Conservation (phyloP, 2,888 invertebrate species). For the Drosophila neonasuta region DNA sequence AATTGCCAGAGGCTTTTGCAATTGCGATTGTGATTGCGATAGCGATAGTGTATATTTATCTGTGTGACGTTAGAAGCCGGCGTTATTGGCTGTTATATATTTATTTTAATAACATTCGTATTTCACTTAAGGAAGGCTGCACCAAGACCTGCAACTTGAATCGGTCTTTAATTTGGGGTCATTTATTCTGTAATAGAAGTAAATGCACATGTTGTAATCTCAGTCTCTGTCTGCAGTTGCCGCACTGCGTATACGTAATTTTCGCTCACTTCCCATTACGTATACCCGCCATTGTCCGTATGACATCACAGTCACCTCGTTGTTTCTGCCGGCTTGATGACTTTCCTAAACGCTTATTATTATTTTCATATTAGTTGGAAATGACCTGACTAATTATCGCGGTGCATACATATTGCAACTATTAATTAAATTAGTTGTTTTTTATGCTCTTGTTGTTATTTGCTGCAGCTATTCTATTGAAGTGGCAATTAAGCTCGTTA, state of each 20-base stretch:
- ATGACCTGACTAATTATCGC: conserved; percentile 51
- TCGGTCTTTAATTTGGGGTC: conserved; percentile 61
- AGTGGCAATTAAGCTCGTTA: conserved; percentile 61
- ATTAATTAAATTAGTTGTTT: conserved; percentile 31
- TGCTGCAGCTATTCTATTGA: background rate
- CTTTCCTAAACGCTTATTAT: conserved; percentile 33
- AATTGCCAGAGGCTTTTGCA: conserved; percentile 51
- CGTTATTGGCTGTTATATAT: conserved; percentile 9
- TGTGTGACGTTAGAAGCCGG: conserved; percentile 15
- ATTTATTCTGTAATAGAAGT: conserved; percentile 23
- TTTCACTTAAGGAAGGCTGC: background rate
- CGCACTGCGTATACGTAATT: conserved; percentile 46
- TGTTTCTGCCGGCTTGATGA: conserved; percentile 10
- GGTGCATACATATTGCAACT: conserved; percentile 23
- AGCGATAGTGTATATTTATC: conserved; percentile 1
- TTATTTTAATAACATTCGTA: background rate
- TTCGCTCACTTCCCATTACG: conserved; percentile 9
- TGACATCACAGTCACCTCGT: conserved; percentile 19
- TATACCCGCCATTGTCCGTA: conserved; percentile 18
- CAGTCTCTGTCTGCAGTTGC: conserved; percentile 16
- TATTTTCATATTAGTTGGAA: conserved; percentile 48
- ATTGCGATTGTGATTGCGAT: conserved; percentile 24
- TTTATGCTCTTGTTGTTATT: conserved; percentile 8
- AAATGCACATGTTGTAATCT: conserved; percentile 18
- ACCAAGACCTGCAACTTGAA: background rate